A percentile compares a stretch with the other conserved stretches of the same genome.
These are phyloP conservation scores for Drosophila cognata DNA, from an alignment of 2,888 invertebrate species.

Conservation along the genomic window DNA sequence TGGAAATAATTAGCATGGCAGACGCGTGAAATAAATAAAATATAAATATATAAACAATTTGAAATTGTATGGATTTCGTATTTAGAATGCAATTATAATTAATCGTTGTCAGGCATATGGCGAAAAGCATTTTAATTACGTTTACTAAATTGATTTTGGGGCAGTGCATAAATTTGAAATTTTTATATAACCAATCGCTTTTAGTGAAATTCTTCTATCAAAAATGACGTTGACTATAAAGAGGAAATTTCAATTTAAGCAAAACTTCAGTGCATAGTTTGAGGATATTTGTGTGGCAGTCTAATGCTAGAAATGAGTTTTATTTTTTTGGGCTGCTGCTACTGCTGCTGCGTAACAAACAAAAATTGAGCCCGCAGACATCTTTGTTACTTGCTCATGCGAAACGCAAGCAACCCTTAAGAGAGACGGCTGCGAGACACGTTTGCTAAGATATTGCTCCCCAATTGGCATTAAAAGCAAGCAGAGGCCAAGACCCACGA, in stretches of 20 bases:
- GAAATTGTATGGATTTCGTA: neutral
- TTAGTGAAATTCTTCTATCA: neutral
- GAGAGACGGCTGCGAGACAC: conserved; percentile 31
- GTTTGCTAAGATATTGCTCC: conserved; percentile 65
- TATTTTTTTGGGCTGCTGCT: neutral
- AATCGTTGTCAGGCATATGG: neutral
- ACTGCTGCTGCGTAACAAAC: conserved; percentile 6
- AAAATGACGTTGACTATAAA: neutral
- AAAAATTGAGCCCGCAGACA: conserved; percentile 20
- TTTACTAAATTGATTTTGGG: neutral
- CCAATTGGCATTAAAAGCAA: conserved; percentile 62
- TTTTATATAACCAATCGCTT: neutral
- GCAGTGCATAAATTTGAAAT: neutral
- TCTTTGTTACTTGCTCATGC: conserved; percentile 6
- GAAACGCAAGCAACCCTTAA: conserved; percentile 48
- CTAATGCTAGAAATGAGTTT: conserved; percentile 13
- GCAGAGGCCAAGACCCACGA: conserved; percentile 13
- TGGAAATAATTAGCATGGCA: conserved; percentile 20
- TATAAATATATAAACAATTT: no score
- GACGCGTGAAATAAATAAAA: neutral
- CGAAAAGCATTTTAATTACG: neutral
- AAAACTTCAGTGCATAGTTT: conserved; percentile 11
- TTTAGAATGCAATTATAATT: neutral
- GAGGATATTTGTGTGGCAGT: neutral
- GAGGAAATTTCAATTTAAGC: conserved; percentile 3